phyloP scores from a whole-genome alignment of 2,888 invertebrate genomes.

The Pristionchus maxplancki region DNA sequence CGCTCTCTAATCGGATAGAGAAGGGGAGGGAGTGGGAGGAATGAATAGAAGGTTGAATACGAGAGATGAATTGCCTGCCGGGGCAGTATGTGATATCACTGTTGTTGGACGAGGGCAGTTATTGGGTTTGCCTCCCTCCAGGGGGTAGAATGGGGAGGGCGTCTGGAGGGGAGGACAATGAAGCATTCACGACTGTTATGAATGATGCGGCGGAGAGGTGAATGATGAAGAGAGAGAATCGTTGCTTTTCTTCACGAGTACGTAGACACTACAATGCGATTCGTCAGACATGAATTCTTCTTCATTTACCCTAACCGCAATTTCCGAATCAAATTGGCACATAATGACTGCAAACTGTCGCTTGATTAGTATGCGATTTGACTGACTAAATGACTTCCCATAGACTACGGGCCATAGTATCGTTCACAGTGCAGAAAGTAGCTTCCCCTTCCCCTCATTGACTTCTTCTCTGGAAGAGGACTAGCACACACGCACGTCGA shows the following conservation, averaged over 20 bases:
- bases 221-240: neutral
- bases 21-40: neutral
- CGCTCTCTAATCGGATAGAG: neutral
- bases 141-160: neutral
- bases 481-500: constrained; percentile 7
- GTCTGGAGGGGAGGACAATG: neutral
- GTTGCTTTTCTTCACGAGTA: too few species aligned
- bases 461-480: neutral
- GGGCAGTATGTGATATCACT: neutral
- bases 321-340: too few species aligned
- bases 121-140: neutral
- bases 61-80: neutral
- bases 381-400: neutral
- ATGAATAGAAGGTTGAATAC: neutral
- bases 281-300: too few species aligned
- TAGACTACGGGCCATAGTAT: neutral
- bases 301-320: too few species aligned
- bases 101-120: neutral
- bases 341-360: neutral
- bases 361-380: neutral
- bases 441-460: neutral
- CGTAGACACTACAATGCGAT: too few species aligned
- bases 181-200: neutral
- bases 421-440: neutral
- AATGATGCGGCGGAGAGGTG: neutral